phyloP scores from a whole-genome alignment of 1,140 invertebrate species.

The Vollenhovia emeryi region DNA sequence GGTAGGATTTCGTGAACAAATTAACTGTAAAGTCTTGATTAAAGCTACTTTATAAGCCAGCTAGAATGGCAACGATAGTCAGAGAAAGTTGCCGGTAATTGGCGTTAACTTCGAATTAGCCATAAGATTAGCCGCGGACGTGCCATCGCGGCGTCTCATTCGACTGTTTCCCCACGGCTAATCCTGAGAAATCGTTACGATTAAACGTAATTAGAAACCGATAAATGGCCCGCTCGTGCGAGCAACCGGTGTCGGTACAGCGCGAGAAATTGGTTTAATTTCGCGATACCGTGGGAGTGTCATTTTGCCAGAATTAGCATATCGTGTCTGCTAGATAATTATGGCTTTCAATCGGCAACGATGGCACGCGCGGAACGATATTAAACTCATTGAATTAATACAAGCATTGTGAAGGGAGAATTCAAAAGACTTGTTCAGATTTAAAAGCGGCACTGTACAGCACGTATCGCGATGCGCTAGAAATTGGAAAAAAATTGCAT shows the following conservation, averaged over 20 bases:
- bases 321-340: neutral
- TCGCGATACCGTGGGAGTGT: constrained; percentile 44
- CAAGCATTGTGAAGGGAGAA: neutral
- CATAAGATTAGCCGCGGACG: constrained; percentile 67
- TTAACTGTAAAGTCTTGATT: constrained; percentile 52
- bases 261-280: constrained; percentile 72
- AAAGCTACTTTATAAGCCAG: constrained; percentile 42
- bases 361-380: neutral
- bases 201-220: constrained; percentile 73
- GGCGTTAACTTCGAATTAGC: constrained; percentile 69
- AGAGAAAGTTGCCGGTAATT: constrained; percentile 59
- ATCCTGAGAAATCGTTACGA: constrained; percentile 72
- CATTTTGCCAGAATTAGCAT: constrained; percentile 44
- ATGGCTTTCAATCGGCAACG: neutral
- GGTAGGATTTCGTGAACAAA: constrained; percentile 22
- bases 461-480: neutral
- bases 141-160: constrained; percentile 64
- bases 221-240: constrained; percentile 64
- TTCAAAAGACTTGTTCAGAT: neutral
- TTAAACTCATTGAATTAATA: neutral
- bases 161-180: constrained; percentile 51
- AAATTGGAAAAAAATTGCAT: neutral
- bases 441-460: neutral
- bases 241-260: constrained; percentile 35
- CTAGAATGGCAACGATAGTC: constrained; percentile 18